These are phyloP conservation scores for Palythoa grandiflora DNA, from an alignment of 92 coral and sea anemone genomes.

Conservation along the genomic window DNA sequence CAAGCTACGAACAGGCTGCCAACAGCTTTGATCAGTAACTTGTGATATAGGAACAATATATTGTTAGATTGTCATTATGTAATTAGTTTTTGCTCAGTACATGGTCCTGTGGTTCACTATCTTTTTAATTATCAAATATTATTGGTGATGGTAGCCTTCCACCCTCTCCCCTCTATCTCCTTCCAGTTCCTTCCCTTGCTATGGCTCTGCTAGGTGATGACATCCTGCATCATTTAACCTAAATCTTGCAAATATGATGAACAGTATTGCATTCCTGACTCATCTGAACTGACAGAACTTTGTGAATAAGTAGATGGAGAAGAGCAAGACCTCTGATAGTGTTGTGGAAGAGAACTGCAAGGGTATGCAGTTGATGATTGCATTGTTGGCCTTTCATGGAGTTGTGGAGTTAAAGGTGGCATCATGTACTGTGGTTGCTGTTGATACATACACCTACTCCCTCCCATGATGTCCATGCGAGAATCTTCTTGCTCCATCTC, in stretches of 20 bases:
- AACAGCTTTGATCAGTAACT: neutral
- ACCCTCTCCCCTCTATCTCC: too few species aligned
- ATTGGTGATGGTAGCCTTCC: neutral
- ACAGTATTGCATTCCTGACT: neutral
- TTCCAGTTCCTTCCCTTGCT: neutral
- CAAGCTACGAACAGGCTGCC: neutral
- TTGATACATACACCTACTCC: conserved; percentile 22
- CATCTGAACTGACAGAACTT: neutral
- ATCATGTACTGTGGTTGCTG: conserved; percentile 42
- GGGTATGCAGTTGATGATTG: conserved; percentile 10
- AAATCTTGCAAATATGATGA: neutral
- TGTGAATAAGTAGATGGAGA: conserved; percentile 18
- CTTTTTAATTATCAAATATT: neutral
- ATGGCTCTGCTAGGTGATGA: neutral
- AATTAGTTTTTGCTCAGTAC: conserved; percentile 12
- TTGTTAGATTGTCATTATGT: neutral
- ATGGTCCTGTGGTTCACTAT: neutral
- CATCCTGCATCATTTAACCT: neutral
- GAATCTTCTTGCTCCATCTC: conserved; percentile 52
- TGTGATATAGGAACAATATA: neutral
- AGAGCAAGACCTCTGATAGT: conserved; percentile 3
- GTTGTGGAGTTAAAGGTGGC: conserved; percentile 25
- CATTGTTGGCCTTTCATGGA: conserved; percentile 25
- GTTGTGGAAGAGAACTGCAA: neutral
- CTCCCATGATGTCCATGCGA: conserved; percentile 31